A percentile compares a stretch with the other conserved stretches of the same genome.
phyloP scores from a whole-genome alignment of 1,140 invertebrate genomes.

The Pseudomyrmex flavicornis region DNA sequence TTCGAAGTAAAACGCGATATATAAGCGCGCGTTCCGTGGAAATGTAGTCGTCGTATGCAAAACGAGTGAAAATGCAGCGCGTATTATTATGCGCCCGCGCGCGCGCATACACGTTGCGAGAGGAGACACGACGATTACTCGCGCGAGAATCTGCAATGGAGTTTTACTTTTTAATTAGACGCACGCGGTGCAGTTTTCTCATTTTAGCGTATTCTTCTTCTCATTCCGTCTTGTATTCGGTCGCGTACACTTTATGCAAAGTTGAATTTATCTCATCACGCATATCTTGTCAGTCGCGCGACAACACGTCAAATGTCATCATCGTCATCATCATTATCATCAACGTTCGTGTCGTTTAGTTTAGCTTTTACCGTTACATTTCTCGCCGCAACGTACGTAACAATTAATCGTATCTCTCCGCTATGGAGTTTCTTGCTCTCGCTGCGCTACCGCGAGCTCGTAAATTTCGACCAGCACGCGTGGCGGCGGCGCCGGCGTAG shows the following conservation, averaged over 20 bases:
- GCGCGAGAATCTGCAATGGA: too few species aligned
- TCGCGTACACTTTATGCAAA: slow-evolving; percentile 28
- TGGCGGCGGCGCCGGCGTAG: not conserved
- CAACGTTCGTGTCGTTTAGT: not conserved
- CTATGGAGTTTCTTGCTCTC: slow-evolving; percentile 1
- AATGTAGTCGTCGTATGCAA: not conserved
- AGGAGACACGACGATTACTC: too few species aligned
- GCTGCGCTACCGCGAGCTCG: not conserved
- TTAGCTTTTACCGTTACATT: not conserved
- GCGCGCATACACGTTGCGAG: slow-evolving; percentile 13
- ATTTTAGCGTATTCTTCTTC: not conserved
- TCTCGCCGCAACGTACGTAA: slow-evolving; percentile 30
- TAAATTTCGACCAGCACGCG: slow-evolving; percentile 30
- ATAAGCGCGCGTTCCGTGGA: not conserved
- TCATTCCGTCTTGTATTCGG: not conserved
- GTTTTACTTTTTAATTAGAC: slow-evolving; percentile 53
- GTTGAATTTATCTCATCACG: slow-evolving; percentile 25
- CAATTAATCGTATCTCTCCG: slow-evolving; percentile 28
- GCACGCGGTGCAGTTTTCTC: not conserved
- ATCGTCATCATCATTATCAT: too few species aligned
- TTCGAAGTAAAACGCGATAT: not conserved
- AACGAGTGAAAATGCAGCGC: slow-evolving; percentile 8
- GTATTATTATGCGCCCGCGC: slow-evolving; percentile 12
- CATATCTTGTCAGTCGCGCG: not conserved
- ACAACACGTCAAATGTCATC: not conserved